Conservation (phyloP, 2,888 invertebrate species). For the Rhopalosiphum nymphaeae region DNA sequence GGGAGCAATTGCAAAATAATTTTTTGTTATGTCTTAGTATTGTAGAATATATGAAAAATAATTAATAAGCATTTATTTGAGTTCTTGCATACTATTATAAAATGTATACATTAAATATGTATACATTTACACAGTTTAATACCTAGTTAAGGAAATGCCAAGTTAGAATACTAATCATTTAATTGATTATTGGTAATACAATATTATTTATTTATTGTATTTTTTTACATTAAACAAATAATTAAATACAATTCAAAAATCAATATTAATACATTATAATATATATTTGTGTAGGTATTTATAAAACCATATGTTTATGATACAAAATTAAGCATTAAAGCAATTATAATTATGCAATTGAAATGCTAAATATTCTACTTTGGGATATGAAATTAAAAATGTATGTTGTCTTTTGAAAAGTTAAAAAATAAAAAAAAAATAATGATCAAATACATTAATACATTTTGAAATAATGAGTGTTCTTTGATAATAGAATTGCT, state of each 20-base stretch:
- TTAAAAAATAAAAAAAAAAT: too few species aligned
- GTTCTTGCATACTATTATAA: not conserved
- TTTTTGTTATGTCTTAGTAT: constrained; percentile 83
- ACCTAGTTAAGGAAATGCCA: not conserved
- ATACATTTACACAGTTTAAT: not conserved
- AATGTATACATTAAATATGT: not conserved
- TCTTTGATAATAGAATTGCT: too few species aligned
- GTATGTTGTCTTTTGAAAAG: too few species aligned
- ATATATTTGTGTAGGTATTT: not conserved
- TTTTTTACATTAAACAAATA: not conserved
- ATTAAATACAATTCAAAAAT: too few species aligned
- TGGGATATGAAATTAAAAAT: too few species aligned
- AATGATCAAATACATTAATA: too few species aligned
- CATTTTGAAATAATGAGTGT: too few species aligned
- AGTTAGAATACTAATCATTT: not conserved
- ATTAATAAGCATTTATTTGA: constrained; percentile 36
- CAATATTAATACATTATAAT: not conserved
- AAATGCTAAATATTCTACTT: not conserved
- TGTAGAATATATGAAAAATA: constrained; percentile 80
- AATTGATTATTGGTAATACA: not conserved
- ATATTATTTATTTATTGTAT: not conserved
- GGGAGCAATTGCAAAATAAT: constrained; percentile 79
- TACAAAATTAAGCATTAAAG: not conserved
- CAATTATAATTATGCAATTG: not conserved
- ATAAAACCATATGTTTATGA: not conserved